Base-by-base conservation (phyloP, 2,888 invertebrate species). In the Hoplodrina blanda region DNA sequence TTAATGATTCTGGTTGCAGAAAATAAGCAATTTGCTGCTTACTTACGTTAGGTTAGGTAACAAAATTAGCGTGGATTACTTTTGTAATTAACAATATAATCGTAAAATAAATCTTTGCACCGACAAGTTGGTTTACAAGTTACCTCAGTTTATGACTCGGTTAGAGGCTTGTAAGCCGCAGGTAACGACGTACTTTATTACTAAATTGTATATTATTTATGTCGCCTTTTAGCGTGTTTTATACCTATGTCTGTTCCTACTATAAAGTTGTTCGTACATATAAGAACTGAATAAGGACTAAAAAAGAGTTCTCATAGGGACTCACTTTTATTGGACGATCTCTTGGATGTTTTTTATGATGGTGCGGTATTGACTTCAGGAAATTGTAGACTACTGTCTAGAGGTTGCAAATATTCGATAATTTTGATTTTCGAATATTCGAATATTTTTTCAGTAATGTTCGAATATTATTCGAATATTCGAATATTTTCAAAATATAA, bases 111-210 rank as follows among this genome's bases (percentile, higher is more conserved):
- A 78, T 79, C 76, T 69, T 63, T 64, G 57, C 41, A 53, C 54
- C 46, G 66, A 73, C 66, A 70, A 75, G 76, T 88, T 83, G 82
- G 84, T 88, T 89, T 88, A 89, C 85, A 88, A 71, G 83, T 84
- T 83, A 76, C 75, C 41, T 41, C 13, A 81, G 83, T 91, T 92
- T 91, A 92, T 83, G 90, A 87, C 85, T 85, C 71, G 76, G 83
- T 86, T 87, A 89, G 62, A 90, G 87, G 86, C 88, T 88, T 88
- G 89, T 91, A 90, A 90, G 88, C 87, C 86, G 73, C 76, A 82
- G 87, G 90, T 91, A 91, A 93, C 90, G 90, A 91, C 87, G 91
- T 91, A 85, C 89, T 91, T 91, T 90, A 89, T 91, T 91, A 91
- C 92, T 90, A 87, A 37, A 91, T 89, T 91, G 87, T 90, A 76